A percentile compares a stretch with the other conserved stretches of the same genome.
Evolutionary conservation across 2,888 invertebrate species (phyloP).

Genomic region (Diaperis boleti): DNA sequence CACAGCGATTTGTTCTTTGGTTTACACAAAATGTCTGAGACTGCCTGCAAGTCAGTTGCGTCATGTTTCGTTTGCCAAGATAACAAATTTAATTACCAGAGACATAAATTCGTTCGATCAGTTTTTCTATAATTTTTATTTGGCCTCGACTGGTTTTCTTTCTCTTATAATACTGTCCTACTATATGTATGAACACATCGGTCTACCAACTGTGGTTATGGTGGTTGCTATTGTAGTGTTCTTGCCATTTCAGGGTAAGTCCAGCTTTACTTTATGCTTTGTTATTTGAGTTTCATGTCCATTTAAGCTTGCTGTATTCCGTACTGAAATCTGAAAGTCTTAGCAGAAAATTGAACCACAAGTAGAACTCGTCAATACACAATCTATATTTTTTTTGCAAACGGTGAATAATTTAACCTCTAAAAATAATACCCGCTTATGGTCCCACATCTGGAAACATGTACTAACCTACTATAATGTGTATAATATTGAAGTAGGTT

Average conservation of each 20-base stretch:
- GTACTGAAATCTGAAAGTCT: no score
- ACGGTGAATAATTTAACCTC: no score
- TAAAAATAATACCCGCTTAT: no score
- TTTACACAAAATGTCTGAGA: constrained; percentile 77
- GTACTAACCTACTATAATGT: no score
- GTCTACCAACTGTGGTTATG: neutral
- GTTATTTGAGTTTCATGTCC: no score
- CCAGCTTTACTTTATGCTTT: no score
- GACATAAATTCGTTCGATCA: constrained; percentile 84
- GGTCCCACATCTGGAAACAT: no score
- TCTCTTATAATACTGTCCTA: neutral
- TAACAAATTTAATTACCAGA: constrained; percentile 91
- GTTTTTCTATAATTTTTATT: neutral
- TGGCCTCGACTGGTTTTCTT: neutral
- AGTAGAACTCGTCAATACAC: no score
- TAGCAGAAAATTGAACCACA: no score
- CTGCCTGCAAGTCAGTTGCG: constrained; percentile 71
- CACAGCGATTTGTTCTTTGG: constrained; percentile 85
- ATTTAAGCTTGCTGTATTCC: no score
- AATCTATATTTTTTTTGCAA: no score
- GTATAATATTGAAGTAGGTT: no score
- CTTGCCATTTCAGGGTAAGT: neutral
- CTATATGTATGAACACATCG: neutral
- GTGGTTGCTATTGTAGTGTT: neutral
- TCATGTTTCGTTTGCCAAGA: constrained; percentile 70